A percentile compares a stretch with the other conserved stretches of the same genome.
These are phyloP conservation scores for Melanostigma gelatinosum DNA, from an alignment of 2,113 vertebrate genomes.

Conservation along the genomic window DNA sequence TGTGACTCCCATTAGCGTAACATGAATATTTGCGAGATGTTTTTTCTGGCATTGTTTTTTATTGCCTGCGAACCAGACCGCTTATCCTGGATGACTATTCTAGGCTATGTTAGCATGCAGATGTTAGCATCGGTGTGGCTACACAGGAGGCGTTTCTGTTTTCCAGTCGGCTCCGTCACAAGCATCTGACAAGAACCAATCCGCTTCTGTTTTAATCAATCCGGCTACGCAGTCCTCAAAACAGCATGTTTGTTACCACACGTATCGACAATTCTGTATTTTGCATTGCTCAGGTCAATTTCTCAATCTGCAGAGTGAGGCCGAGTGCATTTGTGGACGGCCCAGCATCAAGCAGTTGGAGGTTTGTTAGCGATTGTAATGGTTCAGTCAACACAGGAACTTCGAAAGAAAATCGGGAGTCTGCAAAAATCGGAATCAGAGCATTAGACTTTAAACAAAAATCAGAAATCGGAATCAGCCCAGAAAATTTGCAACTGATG, in stretches of 20 bases:
- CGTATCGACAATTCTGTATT: neutral
- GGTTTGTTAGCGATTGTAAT: too few species aligned
- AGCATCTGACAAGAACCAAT: neutral
- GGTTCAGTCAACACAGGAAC: too few species aligned
- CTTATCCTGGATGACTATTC: too few species aligned
- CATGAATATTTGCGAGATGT: constrained; percentile 3
- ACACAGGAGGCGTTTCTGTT: neutral
- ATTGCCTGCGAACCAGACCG: neutral
- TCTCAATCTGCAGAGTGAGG: too few species aligned
- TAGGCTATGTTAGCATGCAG: neutral
- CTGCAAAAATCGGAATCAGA: too few species aligned
- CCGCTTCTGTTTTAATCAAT: neutral
- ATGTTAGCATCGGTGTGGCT: neutral
- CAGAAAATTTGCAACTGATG: too few species aligned
- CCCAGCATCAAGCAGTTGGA: too few species aligned
- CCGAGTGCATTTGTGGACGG: neutral
- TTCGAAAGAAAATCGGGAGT: too few species aligned
- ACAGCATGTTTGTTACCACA: neutral
- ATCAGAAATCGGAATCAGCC: too few species aligned
- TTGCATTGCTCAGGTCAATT: too few species aligned
- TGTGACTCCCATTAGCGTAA: constrained; percentile 31
- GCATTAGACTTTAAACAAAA: too few species aligned
- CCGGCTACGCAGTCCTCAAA: neutral
- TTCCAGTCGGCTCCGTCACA: neutral
- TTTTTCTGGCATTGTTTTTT: neutral